Conservation (phyloP, 2,113 vertebrate species). For the Nestor notabilis region DNA sequence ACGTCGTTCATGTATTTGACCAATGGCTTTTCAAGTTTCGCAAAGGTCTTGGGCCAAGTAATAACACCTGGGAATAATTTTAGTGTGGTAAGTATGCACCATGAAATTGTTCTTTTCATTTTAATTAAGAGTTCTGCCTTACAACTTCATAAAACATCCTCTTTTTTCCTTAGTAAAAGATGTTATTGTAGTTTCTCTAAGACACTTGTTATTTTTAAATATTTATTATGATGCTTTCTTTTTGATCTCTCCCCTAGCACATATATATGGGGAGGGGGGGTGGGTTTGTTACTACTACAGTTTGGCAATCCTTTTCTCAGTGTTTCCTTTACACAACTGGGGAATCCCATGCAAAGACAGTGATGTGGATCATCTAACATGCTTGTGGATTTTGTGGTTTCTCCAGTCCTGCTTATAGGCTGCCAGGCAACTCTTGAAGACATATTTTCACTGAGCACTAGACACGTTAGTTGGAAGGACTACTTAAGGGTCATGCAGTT, state of each 20-base stretch:
- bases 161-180: neutral
- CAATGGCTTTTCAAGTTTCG: neutral
- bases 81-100: neutral
- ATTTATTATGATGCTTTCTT: neutral
- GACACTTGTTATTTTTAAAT: neutral
- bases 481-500: neutral
- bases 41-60: neutral
- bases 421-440: neutral
- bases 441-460: neutral
- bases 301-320: neutral
- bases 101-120: neutral
- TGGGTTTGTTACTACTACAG: neutral
- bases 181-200: neutral
- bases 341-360: neutral
- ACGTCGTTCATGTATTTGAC: neutral
- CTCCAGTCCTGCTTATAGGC: neutral
- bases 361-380: neutral
- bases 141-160: neutral
- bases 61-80: constrained; percentile 21
- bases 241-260: neutral
- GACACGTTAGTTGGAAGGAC: neutral
- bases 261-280: neutral
- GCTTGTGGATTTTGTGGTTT: constrained; percentile 36
- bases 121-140: neutral
- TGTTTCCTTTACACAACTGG: neutral